Evolutionary conservation across 1,140 invertebrate genomes (phyloP).

Genomic region (Heliconius himera): DNA sequence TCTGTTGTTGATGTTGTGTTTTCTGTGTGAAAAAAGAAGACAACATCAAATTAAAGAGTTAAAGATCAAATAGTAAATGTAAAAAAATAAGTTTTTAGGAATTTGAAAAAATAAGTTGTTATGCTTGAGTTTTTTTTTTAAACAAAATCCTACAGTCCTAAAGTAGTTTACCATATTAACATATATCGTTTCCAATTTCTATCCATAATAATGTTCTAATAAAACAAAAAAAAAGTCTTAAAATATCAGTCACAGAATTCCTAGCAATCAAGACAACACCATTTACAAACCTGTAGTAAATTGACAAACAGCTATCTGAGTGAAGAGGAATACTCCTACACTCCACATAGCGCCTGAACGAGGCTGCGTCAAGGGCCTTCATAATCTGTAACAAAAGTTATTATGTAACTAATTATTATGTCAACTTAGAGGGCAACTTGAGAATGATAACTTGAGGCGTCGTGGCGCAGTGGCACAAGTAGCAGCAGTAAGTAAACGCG

Average conservation of each 20-base stretch:
- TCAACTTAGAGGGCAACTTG: not conserved
- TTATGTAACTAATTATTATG: not conserved
- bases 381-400: constrained; percentile 69
- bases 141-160: too few relatives aligned
- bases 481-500: too few relatives aligned
- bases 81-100: too few relatives aligned
- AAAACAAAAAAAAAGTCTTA: not conserved
- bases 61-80: too few relatives aligned
- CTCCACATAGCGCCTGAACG: constrained; percentile 72
- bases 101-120: too few relatives aligned
- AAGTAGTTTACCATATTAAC: too few relatives aligned
- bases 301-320: constrained; percentile 71
- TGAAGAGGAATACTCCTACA: constrained; percentile 63
- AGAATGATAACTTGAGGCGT: too few relatives aligned
- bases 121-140: too few relatives aligned
- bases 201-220: too few relatives aligned
- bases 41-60: not conserved
- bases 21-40: constrained; percentile 46
- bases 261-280: not conserved
- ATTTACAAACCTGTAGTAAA: constrained; percentile 60
- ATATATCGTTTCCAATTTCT: too few relatives aligned
- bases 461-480: too few relatives aligned
- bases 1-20: constrained; percentile 56
- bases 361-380: constrained; percentile 60
- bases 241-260: not conserved